Evolutionary conservation across 2,797 vertebrate genomes (phyloP).

Genomic region (Anas bernieri): DNA sequence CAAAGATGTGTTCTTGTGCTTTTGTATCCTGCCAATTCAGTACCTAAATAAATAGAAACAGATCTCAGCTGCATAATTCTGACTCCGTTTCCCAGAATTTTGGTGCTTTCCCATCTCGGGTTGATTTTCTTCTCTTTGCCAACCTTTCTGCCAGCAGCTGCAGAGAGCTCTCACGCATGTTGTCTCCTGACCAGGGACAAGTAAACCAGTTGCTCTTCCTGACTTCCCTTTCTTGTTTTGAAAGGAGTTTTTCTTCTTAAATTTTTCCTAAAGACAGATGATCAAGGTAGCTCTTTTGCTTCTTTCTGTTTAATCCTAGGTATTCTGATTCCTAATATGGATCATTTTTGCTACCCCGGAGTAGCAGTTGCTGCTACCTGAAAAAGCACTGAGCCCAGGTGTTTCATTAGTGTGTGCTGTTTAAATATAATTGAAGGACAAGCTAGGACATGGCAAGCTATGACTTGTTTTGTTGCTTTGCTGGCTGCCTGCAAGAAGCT

Average conservation of each 20-base stretch:
- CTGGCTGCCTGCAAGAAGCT: neutral
- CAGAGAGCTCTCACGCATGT: neutral
- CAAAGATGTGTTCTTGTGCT: neutral
- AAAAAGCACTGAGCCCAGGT: neutral
- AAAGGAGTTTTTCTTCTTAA: neutral
- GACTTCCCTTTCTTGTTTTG: neutral
- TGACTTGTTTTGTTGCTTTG: neutral
- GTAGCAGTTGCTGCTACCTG: neutral
- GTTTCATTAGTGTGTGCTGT: neutral
- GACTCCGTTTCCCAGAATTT: neutral
- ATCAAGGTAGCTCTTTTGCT: neutral
- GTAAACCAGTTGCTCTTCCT: neutral
- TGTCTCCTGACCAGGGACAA: neutral
- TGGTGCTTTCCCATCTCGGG: neutral
- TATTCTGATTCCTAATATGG: neutral
- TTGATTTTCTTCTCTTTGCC: neutral
- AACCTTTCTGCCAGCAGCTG: neutral
- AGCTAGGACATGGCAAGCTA: neutral
- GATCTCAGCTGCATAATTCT: neutral
- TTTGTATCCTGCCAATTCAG: neutral
- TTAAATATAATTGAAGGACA: neutral
- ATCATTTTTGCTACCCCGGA: neutral
- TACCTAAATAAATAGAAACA: neutral
- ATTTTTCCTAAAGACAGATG: neutral
- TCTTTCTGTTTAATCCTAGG: slow-evolving; percentile 2